Evolutionary conservation across 2,888 invertebrate genomes (phyloP), one percentile per base, ranked within the genome.

Genomic region (Liodrosophila aerea): DNA sequence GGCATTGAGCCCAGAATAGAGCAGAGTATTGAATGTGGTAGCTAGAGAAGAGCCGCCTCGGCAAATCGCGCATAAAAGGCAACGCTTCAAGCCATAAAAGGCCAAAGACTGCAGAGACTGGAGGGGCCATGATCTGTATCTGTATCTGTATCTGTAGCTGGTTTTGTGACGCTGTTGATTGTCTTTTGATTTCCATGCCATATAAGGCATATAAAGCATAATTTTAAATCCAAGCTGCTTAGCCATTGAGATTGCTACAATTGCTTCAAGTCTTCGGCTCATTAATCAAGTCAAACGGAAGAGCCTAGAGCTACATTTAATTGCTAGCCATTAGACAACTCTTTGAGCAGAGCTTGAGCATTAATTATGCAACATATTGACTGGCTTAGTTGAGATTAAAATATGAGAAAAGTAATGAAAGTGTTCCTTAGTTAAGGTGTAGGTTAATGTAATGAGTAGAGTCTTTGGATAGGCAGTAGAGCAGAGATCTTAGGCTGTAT

Each of bases 61-160:
- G 72, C 41, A 22, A 59, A 44, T 56, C 31, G 51, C 16, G 45
- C 70, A 45, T 44, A 63, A 65, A 64, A 44, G 61, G 57, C 53
- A 44, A 43, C 33, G 57, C 41, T 73, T 18, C 54, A 37, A 8
- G 47, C 69, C 53, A 63, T 74, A 75, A 75, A 82, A 73, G 75
- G 82, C 59, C 63, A 81, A 66, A 60, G 36, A 62, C 62, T 63
- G 15, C 8, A 12, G 18, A 50, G 13, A 36, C n/a, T 15, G n/a
- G 36, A 0, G 13, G 15, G 5, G 16, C 1, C 11, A 1, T 0
- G 13, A 15, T 1, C 18, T 22, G 22, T 22, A 22, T 2, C 22
- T 44, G 31, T 29, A 63, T 29, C 51, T 9, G 56, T 30, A n/a
- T n/a, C n/a, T 22, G 22, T 22, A 22, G 22, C 22, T 44, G 31